These are phyloP conservation scores for Actinostola sp. DNA, from an alignment of 92 coral and sea anemone genomes.

Conservation along the genomic window DNA sequence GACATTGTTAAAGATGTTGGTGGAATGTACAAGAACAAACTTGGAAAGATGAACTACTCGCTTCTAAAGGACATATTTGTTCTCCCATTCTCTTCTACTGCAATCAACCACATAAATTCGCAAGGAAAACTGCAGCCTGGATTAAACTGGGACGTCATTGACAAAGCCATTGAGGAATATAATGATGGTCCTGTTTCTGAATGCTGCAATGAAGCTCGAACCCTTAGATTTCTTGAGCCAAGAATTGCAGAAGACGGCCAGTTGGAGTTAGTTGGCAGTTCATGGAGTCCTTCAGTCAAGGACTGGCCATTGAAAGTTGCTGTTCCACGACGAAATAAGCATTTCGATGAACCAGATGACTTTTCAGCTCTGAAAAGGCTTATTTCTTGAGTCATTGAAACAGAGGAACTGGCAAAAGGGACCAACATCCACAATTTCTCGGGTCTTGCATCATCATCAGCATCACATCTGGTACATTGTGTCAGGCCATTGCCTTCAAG, in stretches of 20 bases:
- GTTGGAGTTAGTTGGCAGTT: slow-evolving; percentile 30
- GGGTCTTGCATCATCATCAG: slow-evolving; percentile 28
- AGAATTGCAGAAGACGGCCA: slow-evolving; percentile 14
- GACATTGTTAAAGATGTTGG: slow-evolving; percentile 56
- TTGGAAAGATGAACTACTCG: slow-evolving; percentile 56
- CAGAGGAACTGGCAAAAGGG: slow-evolving; percentile 32
- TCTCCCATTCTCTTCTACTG: slow-evolving; percentile 32
- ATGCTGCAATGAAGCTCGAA: slow-evolving; percentile 29
- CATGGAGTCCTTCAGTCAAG: slow-evolving; percentile 30
- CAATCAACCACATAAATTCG: slow-evolving; percentile 3
- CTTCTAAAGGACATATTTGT: slow-evolving; percentile 34
- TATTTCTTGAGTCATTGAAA: slow-evolving; percentile 9
- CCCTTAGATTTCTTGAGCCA: slow-evolving; percentile 40
- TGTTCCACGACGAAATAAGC: slow-evolving; percentile 25
- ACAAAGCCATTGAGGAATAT: slow-evolving; percentile 20
- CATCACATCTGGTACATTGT: slow-evolving; percentile 51
- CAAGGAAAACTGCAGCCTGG: slow-evolving; percentile 13
- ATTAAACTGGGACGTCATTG: slow-evolving; percentile 22
- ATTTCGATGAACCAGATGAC: slow-evolving; percentile 53
- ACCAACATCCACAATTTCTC: slow-evolving; percentile 38
- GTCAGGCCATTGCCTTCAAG: slow-evolving; percentile 50
- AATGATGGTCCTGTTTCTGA: slow-evolving; percentile 24
- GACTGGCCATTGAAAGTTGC: slow-evolving; percentile 20
- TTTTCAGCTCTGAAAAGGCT: slow-evolving; percentile 44
- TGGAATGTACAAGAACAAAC: slow-evolving; percentile 55